Percentiles rank a stretch among this genome's conserved stretches.
phyloP scores from a whole-genome alignment of 2,797 vertebrate species.

The Melanotaenia maccullochi region DNA sequence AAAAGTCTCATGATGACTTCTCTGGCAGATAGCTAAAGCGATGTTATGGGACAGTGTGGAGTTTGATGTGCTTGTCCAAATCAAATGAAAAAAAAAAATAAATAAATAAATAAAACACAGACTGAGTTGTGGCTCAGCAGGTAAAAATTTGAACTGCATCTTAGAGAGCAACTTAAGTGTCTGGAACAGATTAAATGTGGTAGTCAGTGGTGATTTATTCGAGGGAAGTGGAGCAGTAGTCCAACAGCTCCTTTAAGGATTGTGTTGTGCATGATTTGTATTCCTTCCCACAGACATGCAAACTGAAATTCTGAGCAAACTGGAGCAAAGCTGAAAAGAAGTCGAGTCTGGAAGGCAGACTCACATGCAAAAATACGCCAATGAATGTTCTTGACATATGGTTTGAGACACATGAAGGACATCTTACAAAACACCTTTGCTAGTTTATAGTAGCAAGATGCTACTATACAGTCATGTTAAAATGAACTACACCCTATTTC shows the following conservation, averaged over 20 bases:
- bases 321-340: conserved; percentile 39
- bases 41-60: conserved; percentile 24
- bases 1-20: conserved; percentile 51
- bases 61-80: conserved; percentile 18
- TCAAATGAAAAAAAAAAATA: neutral
- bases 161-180: conserved; percentile 25
- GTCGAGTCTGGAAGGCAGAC: conserved; percentile 25
- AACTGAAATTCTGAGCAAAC: conserved; percentile 42
- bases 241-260: conserved; percentile 23
- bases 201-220: conserved; percentile 39
- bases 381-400: conserved; percentile 51
- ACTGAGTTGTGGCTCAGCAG: conserved; percentile 6
- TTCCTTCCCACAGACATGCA: conserved; percentile 52
- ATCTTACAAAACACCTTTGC: conserved; percentile 50
- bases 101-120: neutral
- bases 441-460: neutral
- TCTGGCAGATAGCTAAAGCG: conserved; percentile 45
- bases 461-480: neutral
- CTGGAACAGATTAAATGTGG: conserved; percentile 39
- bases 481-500: no score
- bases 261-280: conserved; percentile 53
- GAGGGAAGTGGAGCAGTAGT: conserved; percentile 30
- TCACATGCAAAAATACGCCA: conserved; percentile 1
- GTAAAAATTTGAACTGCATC: conserved; percentile 20
- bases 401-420: conserved; percentile 48